Base-by-base conservation (phyloP, 1,140 invertebrate species). In the Drosophila persimilis region DNA sequence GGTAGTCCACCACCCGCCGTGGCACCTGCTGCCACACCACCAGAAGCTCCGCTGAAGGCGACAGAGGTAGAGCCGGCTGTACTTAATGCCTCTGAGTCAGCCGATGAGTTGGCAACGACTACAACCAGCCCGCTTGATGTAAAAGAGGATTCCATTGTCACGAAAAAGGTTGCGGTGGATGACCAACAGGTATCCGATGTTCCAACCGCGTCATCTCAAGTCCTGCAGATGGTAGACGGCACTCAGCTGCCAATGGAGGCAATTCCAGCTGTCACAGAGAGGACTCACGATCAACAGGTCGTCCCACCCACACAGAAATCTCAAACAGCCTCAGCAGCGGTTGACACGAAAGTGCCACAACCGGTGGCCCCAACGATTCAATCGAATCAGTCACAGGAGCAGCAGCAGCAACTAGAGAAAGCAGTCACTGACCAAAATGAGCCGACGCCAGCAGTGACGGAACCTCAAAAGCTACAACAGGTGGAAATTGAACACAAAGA, bases 201-300 rank as follows among this genome's bases (percentile, higher is more conserved):
- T 22, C 79, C 66, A 7, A 67, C 74, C 15, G 70, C 76, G 20
- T 69, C 89, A 8, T 63, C 73, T 17, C 59, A 65, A 17, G 48
- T 67, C 22, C 13, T 80, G 2, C 77, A 83, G 24, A 35, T 90
- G 20, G 71, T 90, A 1, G 90, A 90, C 60, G 90, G 90, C 20
- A 90, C 90, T 2, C 53, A 60, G 41, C 51, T 90, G 58, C 86
- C 90, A 1, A 20, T 78, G 17, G 74, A 85, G 43, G 60, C 41
- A 6, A 43, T 76, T n/a, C 24, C 66, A 17, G 72, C 66, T 7
- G 46, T 56, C 9, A 52, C 62, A 6, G 75, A 79, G 3, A 45
- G 29, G 4, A 43, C 41, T 15, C 9, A 46, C 6, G 41, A 48
- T 2, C n/a, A 62, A 54, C 46, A 41, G 31, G 17, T 20, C 11